Conservation (phyloP, 2,113 vertebrate species). For the Bettongia penicillata region DNA sequence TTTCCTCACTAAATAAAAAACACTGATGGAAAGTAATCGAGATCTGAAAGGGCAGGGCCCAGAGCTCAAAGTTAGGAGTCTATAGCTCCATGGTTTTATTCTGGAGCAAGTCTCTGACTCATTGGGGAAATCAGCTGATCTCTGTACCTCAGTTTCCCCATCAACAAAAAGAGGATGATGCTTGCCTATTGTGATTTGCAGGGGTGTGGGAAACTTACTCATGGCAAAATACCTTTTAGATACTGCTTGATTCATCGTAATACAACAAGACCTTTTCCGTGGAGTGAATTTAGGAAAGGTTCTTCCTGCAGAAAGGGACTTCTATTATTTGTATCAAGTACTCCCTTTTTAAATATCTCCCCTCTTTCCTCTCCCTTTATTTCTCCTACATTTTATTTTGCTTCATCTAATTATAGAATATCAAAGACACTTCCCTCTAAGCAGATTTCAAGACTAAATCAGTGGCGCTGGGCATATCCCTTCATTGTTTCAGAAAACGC, state of each 20-base stretch:
- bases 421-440: neutral
- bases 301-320: constrained; percentile 19
- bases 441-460: neutral
- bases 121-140: constrained; percentile 31
- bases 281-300: neutral
- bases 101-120: constrained; percentile 61
- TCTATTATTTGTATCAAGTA: constrained; percentile 10
- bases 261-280: neutral
- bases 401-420: neutral
- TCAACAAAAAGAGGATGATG: constrained; percentile 34
- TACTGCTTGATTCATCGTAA: neutral
- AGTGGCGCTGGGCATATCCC: neutral
- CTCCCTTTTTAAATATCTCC: neutral
- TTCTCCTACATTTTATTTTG: neutral
- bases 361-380: neutral
- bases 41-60: constrained; percentile 1
- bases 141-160: constrained; percentile 65
- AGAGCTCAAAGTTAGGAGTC: neutral
- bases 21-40: neutral
- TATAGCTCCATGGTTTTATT: constrained; percentile 14
- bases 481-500: neutral
- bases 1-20: neutral
- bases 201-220: constrained; percentile 44
- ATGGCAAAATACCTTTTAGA: constrained; percentile 10
- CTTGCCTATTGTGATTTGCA: constrained; percentile 43